Evolutionary conservation across 2,888 invertebrate genomes (phyloP).

Genomic region (Amiota minor): DNA sequence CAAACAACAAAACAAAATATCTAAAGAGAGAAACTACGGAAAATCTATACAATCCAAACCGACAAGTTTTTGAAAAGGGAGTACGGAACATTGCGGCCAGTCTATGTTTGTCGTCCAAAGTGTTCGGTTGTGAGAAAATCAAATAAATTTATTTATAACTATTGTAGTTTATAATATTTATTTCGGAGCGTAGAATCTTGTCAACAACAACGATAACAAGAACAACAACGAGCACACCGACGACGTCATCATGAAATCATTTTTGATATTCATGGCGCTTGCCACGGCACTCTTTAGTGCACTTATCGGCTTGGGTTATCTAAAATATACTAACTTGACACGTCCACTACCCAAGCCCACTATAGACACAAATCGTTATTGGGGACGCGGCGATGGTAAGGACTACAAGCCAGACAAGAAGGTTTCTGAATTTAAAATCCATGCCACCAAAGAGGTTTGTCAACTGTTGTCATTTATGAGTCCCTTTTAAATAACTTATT

Average conservation of each 20-base stretch:
- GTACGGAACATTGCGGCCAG: not conserved
- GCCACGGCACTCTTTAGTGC: slow-evolving; percentile 56
- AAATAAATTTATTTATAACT: too few relatives aligned
- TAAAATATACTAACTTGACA: slow-evolving; percentile 55
- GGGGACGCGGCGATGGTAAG: slow-evolving; percentile 68
- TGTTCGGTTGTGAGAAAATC: slow-evolving; percentile 1
- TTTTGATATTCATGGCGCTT: slow-evolving; percentile 53
- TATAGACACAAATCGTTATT: slow-evolving; percentile 67
- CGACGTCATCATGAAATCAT: slow-evolving; percentile 42
- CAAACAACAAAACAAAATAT: too few relatives aligned
- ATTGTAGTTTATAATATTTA: not conserved
- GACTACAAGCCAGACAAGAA: slow-evolving; percentile 63
- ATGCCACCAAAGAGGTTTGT: slow-evolving; percentile 51
- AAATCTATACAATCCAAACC: too few relatives aligned
- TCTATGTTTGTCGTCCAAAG: not conserved
- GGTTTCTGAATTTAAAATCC: slow-evolving; percentile 60
- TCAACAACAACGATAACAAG: not conserved
- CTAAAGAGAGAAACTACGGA: too few relatives aligned
- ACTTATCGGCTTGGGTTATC: slow-evolving; percentile 56
- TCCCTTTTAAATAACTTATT: not conserved
- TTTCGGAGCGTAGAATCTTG: not conserved
- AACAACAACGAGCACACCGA: not conserved
- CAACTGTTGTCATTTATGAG: too few relatives aligned
- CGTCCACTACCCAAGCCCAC: slow-evolving; percentile 66
- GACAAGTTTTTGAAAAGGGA: too few relatives aligned